These are phyloP conservation scores for Anagyrus pseudococci DNA, from an alignment of 2,888 invertebrate species.

Conservation along the genomic window DNA sequence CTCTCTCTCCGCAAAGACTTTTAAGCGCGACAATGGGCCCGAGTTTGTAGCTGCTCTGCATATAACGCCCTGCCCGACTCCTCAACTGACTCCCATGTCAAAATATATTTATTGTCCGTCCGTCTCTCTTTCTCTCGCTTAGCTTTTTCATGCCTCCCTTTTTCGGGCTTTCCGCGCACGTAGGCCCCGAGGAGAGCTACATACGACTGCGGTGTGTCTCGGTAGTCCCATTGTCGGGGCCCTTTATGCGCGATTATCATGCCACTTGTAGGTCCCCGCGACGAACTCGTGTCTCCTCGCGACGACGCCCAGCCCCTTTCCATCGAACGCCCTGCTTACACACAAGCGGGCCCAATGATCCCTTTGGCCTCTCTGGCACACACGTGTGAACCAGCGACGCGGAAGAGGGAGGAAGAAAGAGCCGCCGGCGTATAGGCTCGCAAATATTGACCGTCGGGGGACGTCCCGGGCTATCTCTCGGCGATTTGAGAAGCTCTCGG, in stretches of 20 bases:
- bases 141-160: conserved; percentile 36
- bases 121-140: conserved; percentile 17
- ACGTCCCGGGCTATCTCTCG: too few species aligned
- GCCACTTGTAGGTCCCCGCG: conserved; percentile 51
- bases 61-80: conserved; percentile 23
- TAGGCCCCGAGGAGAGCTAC: too few species aligned
- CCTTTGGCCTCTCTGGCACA: too few species aligned
- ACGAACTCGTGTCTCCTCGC: conserved; percentile 43
- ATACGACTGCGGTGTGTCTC: conserved; percentile 54
- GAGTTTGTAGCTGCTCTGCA: conserved; percentile 7
- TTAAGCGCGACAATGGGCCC: conserved; percentile 16
- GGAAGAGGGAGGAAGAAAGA: too few species aligned
- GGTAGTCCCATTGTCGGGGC: conserved; percentile 54
- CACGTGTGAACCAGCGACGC: too few species aligned
- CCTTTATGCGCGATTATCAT: conserved; percentile 60
- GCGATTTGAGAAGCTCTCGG: too few species aligned
- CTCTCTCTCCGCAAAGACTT: too few species aligned
- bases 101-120: conserved; percentile 60
- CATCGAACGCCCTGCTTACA: too few species aligned
- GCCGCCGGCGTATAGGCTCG: too few species aligned
- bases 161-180: conserved; percentile 6
- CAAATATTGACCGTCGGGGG: too few species aligned
- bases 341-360: too few species aligned
- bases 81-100: conserved; percentile 58
- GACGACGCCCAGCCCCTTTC: too few species aligned